Conservation (phyloP, 2,888 invertebrate species). For the Abscondita cerata region DNA sequence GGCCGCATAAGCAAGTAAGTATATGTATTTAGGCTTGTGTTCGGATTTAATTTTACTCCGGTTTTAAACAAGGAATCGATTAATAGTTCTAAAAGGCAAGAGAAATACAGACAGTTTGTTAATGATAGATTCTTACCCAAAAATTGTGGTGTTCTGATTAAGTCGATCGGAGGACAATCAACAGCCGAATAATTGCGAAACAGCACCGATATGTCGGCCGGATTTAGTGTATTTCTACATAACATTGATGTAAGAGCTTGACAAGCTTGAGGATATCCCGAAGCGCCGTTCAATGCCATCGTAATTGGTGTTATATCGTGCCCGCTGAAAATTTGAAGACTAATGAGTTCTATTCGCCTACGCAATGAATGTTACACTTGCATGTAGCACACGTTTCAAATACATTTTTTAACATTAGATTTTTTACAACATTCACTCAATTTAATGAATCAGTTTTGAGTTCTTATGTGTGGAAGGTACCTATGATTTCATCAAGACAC, state of each 20-base stretch:
- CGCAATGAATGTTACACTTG: no score
- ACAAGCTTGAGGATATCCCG: slow-evolving; percentile 88
- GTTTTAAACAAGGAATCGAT: slow-evolving; percentile 94
- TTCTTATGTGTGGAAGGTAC: no score
- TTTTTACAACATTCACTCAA: no score
- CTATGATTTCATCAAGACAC: no score
- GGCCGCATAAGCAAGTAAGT: slow-evolving; percentile 91
- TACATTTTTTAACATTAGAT: no score
- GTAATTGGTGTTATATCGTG: slow-evolving; percentile 98
- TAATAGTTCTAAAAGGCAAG: slow-evolving; percentile 73
- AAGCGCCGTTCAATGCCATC: slow-evolving; percentile 91
- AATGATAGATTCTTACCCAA: slow-evolving; percentile 68
- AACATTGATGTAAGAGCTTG: slow-evolving; percentile 96
- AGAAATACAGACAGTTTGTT: slow-evolving; percentile 17
- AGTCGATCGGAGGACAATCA: slow-evolving; percentile 94
- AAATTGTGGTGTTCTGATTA: slow-evolving; percentile 93
- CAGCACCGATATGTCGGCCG: slow-evolving; percentile 94
- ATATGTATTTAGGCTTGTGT: slow-evolving; percentile 96
- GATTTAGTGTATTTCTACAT: slow-evolving; percentile 92
- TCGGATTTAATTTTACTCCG: slow-evolving; percentile 93
- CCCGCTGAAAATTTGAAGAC: slow-evolving; percentile 75
- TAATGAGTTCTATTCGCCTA: no score
- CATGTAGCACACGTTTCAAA: no score
- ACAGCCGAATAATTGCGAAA: slow-evolving; percentile 86
- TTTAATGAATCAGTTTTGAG: no score